These are phyloP conservation scores for Drosophila eohydei DNA, from an alignment of 2,888 invertebrate species.

Conservation along the genomic window DNA sequence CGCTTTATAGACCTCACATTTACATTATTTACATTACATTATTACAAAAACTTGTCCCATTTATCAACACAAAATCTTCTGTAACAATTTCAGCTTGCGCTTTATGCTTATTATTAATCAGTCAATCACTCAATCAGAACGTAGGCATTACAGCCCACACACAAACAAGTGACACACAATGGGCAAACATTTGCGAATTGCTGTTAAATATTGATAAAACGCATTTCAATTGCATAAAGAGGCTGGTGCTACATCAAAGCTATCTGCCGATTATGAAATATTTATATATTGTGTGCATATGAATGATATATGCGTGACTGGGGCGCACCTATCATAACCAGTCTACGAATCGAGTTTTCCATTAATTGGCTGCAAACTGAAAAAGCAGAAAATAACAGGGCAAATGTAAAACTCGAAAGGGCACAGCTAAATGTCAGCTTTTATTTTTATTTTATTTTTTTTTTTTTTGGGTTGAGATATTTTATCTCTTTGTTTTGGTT, in stretches of 20 bases:
- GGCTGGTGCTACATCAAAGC: slow-evolving; percentile 46
- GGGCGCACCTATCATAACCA: slow-evolving; percentile 57
- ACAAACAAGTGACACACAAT: slow-evolving; percentile 13
- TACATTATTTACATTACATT: too few species aligned
- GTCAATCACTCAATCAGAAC: not conserved
- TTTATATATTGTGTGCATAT: slow-evolving; percentile 5
- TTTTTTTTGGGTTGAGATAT: slow-evolving; percentile 37
- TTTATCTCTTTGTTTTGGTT: slow-evolving; percentile 25
- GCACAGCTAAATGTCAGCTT: slow-evolving; percentile 48
- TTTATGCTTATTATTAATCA: not conserved
- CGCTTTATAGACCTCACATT: not conserved
- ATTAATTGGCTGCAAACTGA: slow-evolving; percentile 51
- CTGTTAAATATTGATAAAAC: slow-evolving; percentile 41
- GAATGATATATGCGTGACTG: slow-evolving; percentile 51
- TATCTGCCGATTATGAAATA: slow-evolving; percentile 58
- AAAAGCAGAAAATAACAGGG: slow-evolving; percentile 5
- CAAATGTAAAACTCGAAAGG: slow-evolving; percentile 46
- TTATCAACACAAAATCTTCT: not conserved
- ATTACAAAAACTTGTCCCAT: not conserved
- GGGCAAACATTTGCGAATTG: not conserved
- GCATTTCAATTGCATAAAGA: slow-evolving; percentile 32
- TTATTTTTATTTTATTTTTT: slow-evolving; percentile 4
- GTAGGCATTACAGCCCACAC: slow-evolving; percentile 38
- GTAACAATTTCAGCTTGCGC: not conserved
- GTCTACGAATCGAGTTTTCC: slow-evolving; percentile 7